Evolutionary conservation across 2,797 vertebrate genomes (phyloP).

Genomic region (Pseudochaenichthys georgianus): DNA sequence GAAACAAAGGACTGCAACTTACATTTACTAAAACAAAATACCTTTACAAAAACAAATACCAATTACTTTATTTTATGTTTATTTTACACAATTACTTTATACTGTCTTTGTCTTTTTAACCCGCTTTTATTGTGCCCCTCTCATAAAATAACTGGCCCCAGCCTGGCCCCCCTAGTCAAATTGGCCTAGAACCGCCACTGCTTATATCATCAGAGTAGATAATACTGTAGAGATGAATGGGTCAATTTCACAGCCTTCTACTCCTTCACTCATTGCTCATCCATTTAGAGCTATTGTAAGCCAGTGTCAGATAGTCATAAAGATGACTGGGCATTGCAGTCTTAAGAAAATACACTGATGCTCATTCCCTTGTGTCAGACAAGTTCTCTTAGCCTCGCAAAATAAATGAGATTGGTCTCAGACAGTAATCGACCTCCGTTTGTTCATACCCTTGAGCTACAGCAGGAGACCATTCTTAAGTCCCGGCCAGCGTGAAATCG

Average conservation of each 20-base stretch:
- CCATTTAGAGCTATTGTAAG: slow-evolving; percentile 20
- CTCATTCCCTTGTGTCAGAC: slow-evolving; percentile 21
- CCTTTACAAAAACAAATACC: too few species aligned
- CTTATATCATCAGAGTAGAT: slow-evolving; percentile 20
- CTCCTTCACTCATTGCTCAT: slow-evolving; percentile 11
- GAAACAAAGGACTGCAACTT: too few species aligned
- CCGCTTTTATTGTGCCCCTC: too few species aligned
- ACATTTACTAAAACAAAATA: too few species aligned
- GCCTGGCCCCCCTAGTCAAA: too few species aligned
- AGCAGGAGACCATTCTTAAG: slow-evolving; percentile 19
- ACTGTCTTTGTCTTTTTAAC: too few species aligned
- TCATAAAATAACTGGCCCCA: too few species aligned
- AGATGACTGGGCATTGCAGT: slow-evolving; percentile 32
- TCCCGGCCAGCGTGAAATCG: slow-evolving; percentile 48
- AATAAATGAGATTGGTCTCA: slow-evolving; percentile 48
- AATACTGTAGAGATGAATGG: slow-evolving; percentile 44
- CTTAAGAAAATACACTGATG: slow-evolving; percentile 21
- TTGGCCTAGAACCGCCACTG: too few species aligned
- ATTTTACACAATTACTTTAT: too few species aligned
- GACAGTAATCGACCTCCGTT: slow-evolving; percentile 50
- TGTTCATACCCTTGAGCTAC: slow-evolving; percentile 41
- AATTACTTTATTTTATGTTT: too few species aligned
- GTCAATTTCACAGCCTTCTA: slow-evolving; percentile 25
- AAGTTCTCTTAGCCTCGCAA: slow-evolving; percentile 27
- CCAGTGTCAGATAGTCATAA: slow-evolving; percentile 13